A percentile compares a stretch with the other conserved stretches of the same genome.
phyloP scores from a whole-genome alignment of 2,113 vertebrate species.

The Romanogobio albipinnatus region DNA sequence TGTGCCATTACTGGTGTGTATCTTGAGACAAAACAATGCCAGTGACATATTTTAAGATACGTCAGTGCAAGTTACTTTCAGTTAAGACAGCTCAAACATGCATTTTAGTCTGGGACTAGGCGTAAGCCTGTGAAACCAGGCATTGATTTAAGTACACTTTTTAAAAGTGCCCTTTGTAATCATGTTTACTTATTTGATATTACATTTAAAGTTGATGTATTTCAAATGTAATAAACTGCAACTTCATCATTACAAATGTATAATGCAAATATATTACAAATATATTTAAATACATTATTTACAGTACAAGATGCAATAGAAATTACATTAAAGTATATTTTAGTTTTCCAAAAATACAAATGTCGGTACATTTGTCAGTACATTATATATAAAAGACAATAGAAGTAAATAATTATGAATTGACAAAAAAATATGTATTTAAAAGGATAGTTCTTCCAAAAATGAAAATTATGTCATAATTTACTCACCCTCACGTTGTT shows the following conservation, averaged over 20 bases:
- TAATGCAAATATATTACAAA: too few species aligned
- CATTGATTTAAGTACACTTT: not conserved
- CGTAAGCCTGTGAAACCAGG: too few species aligned
- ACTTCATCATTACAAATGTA: not conserved
- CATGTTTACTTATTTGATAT: not conserved
- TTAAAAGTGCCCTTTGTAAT: not conserved
- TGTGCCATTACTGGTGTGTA: too few species aligned
- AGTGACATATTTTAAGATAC: too few species aligned
- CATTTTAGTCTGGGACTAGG: too few species aligned
- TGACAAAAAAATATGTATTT: not conserved
- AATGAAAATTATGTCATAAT: too few species aligned
- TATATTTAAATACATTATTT: not conserved
- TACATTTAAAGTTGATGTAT: constrained; percentile 1
- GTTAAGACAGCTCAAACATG: too few species aligned
- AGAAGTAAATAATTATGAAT: not conserved
- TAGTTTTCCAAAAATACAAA: not conserved
- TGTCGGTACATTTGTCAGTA: not conserved
- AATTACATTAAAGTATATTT: not conserved
- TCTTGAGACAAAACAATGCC: too few species aligned
- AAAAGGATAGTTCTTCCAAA: too few species aligned
- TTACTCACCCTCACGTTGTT: too few species aligned
- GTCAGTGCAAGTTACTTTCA: too few species aligned
- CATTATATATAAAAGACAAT: not conserved
- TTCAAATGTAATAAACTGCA: not conserved
- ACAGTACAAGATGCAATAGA: not conserved